A percentile compares a stretch with the other conserved stretches of the same genome.
phyloP scores from a whole-genome alignment of 2,797 vertebrate genomes.

The Danio tinwini region DNA sequence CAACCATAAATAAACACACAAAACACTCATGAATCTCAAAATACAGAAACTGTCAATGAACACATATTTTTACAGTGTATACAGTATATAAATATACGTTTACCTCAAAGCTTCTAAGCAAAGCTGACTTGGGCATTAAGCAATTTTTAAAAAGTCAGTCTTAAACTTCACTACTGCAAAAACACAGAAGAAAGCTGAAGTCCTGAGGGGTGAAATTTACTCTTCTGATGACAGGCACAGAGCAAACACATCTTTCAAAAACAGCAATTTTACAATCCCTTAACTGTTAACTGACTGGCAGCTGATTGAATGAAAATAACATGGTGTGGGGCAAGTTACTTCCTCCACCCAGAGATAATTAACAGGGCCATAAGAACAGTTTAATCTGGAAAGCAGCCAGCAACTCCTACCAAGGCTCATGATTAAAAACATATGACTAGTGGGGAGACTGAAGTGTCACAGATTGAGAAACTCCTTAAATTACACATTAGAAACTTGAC shows the following conservation, averaged over 20 bases:
- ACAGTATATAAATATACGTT: too few relatives aligned
- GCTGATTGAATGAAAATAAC: slow-evolving; percentile 54
- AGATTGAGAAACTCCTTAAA: slow-evolving; percentile 21
- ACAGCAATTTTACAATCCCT: slow-evolving; percentile 41
- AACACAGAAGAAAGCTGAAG: slow-evolving; percentile 10
- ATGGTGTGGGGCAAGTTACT: slow-evolving; percentile 40
- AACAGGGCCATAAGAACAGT: slow-evolving; percentile 45
- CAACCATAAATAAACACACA: too few relatives aligned
- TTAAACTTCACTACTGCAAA: background rate
- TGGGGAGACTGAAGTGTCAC: slow-evolving; percentile 1
- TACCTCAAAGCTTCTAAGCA: too few relatives aligned
- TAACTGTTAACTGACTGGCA: slow-evolving; percentile 36
- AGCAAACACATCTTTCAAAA: slow-evolving; percentile 31
- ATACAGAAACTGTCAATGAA: too few relatives aligned
- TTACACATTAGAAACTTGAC: background rate
- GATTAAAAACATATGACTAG: slow-evolving; percentile 31
- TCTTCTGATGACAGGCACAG: slow-evolving; percentile 18
- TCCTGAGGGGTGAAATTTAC: background rate
- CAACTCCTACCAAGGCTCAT: slow-evolving; percentile 46
- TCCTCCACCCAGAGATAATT: slow-evolving; percentile 60
- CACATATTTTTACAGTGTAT: too few relatives aligned
- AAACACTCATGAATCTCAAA: too few relatives aligned
- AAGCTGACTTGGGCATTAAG: too few relatives aligned
- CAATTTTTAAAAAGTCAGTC: too few relatives aligned
- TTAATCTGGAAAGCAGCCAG: slow-evolving; percentile 51